A percentile compares a stretch with the other conserved stretches of the same genome.
Conservation (phyloP, 92 coral and sea anemone species). For the Palythoa caribaeorum region DNA sequence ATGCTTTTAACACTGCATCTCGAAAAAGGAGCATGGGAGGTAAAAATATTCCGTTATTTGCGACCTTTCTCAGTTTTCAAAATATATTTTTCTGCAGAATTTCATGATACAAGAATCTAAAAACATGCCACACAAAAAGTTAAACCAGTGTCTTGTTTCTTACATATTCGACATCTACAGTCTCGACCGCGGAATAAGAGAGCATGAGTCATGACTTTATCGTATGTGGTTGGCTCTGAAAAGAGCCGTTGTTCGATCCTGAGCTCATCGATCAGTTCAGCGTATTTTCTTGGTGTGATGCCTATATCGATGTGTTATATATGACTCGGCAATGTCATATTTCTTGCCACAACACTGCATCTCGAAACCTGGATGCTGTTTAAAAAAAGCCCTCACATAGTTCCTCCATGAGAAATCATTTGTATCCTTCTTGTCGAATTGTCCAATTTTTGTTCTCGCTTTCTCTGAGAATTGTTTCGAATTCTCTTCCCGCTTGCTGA, state of each 20-base stretch:
- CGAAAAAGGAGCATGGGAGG: conserved; percentile 8
- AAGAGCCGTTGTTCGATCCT: conserved; percentile 7
- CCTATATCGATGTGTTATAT: conserved; percentile 48
- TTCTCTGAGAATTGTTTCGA: conserved; percentile 28
- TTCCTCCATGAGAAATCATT: conserved; percentile 54
- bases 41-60: conserved; percentile 5
- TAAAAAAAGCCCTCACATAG: conserved; percentile 57
- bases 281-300: conserved; percentile 10
- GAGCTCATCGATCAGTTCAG: conserved; percentile 3
- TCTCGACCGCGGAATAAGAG: conserved; percentile 7
- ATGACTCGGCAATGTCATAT: conserved; percentile 57
- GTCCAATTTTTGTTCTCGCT: conserved; percentile 29
- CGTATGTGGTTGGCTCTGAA: conserved; percentile 7
- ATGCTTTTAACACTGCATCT: neutral
- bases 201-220: conserved; percentile 4
- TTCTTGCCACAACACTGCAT: conserved; percentile 55
- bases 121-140: neutral
- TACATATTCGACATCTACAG: neutral
- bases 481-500: conserved; percentile 31
- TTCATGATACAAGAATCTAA: conserved; percentile 2
- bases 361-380: conserved; percentile 53
- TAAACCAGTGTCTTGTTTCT: neutral
- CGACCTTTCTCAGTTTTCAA: conserved; percentile 8
- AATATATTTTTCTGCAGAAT: conserved; percentile 5
- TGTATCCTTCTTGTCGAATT: conserved; percentile 19